Evolutionary conservation across 1,140 invertebrate genomes (phyloP), one percentile per base, ranked within the genome.

Genomic region (Ephestia elutella): DNA sequence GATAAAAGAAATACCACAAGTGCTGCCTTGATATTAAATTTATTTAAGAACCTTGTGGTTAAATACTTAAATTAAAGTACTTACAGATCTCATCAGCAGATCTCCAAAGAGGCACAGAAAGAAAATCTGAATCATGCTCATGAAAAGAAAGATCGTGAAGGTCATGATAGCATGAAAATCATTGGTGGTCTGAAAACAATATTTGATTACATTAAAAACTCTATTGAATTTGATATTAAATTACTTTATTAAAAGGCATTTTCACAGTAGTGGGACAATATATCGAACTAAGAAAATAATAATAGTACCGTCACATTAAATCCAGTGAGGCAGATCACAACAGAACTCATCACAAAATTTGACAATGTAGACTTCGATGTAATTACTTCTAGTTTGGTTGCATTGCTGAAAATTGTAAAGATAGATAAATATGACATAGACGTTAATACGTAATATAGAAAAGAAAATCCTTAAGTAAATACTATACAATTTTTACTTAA

Each of bases 81-180:
- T 57, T 65, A 75, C 72, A 17, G 67, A 65, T 10, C 25, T 63
- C 65, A 63, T 70, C 18, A 75, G 38, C 35, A 75, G 57, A 57
- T 75, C 72, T 3, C 67, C 72, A 54, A 66, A 75, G 54, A 68
- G 64, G 20, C 72, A 75, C 5, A 74, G 49, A 35, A 67, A 69
- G 51, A 64, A 74, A 10, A 71, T 59, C 58, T 71, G 71, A 28
- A 71, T 54, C 8, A 71, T 32, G 8, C 61, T 63, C 66, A 74
- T 60, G 19, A 63, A 67, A 5, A 74, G 48, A 32, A 74, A 74
- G 0, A 55, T 71, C 0, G 69, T 18, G 11, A 66, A 71, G 2
- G 59, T 60, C 11, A 69, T 30, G 7, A 63, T 55, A 25, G 59
- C 54, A 0, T 44, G 54, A 15, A 62, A 35, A 25, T 74, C 65